A percentile compares a stretch with the other conserved stretches of the same genome.
Conservation (phyloP, 1,140 invertebrate species). For the Meloidogyne hapla region DNA sequence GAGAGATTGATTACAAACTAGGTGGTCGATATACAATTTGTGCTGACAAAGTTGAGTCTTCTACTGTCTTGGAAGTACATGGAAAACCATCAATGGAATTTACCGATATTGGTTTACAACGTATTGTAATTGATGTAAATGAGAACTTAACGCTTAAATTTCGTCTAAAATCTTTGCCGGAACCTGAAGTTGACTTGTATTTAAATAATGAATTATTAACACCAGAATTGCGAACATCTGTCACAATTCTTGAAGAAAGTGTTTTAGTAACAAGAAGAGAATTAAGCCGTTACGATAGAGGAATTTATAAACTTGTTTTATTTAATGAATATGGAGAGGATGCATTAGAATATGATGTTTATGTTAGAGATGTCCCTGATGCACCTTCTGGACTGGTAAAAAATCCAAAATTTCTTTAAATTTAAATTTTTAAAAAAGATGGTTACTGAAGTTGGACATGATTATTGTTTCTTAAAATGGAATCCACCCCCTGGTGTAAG, state of each 20-base stretch:
- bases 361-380: constrained; percentile 72
- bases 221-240: constrained; percentile 47
- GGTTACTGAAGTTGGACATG: constrained; percentile 89
- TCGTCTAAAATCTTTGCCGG: constrained; percentile 37
- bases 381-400: constrained; percentile 77
- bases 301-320: constrained; percentile 83
- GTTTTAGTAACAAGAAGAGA: constrained; percentile 42
- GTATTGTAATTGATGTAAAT: constrained; percentile 46
- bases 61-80: constrained; percentile 52
- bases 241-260: constrained; percentile 50
- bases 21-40: constrained; percentile 38
- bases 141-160: constrained; percentile 49
- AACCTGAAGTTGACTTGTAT: constrained; percentile 55
- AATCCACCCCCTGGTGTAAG: constrained; percentile 72
- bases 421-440: constrained; percentile 61
- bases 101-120: neutral
- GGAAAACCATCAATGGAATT: constrained; percentile 37
- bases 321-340: constrained; percentile 91
- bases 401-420: too few relatives aligned
- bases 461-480: constrained; percentile 82
- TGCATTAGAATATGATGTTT: constrained; percentile 70
- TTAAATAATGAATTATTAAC: constrained; percentile 49
- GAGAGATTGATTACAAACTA: constrained; percentile 14
- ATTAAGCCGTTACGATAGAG: constrained; percentile 72
- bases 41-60: constrained; percentile 51